Evolutionary conservation across 2,888 invertebrate genomes (phyloP).

Genomic region (Heliconius sara): DNA sequence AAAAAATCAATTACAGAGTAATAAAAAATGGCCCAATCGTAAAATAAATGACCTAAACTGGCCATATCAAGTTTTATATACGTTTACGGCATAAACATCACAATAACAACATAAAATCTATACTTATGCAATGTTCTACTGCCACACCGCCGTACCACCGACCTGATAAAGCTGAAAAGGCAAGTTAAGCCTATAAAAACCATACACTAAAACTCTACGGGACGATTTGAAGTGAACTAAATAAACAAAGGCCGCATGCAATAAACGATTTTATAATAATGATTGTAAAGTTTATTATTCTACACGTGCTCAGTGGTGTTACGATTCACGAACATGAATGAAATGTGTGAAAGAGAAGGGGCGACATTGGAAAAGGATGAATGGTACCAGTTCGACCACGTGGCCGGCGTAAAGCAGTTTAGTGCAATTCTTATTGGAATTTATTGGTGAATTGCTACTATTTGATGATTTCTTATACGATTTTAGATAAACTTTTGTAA

Average conservation of each 20-base stretch:
- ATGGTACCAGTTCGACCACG: slow-evolving; percentile 75
- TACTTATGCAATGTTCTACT: slow-evolving; percentile 83
- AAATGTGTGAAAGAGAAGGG: slow-evolving; percentile 69
- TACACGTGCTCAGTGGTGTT: slow-evolving; percentile 73
- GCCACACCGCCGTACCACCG: slow-evolving; percentile 81
- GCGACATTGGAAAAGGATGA: slow-evolving; percentile 63
- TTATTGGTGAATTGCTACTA: slow-evolving; percentile 41
- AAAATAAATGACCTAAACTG: slow-evolving; percentile 73
- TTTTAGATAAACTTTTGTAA: slow-evolving; percentile 1
- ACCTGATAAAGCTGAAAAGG: slow-evolving; percentile 85
- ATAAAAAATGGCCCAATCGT: slow-evolving; percentile 71
- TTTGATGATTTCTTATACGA: slow-evolving; percentile 39
- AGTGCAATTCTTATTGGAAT: slow-evolving; percentile 67
- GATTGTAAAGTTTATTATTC: slow-evolving; percentile 80
- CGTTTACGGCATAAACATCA: slow-evolving; percentile 81
- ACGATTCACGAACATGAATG: slow-evolving; percentile 78
- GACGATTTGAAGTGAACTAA: slow-evolving; percentile 77
- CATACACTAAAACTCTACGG: slow-evolving; percentile 80
- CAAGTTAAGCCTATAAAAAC: slow-evolving; percentile 84
- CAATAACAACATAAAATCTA: slow-evolving; percentile 83
- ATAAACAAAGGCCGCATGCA: slow-evolving; percentile 79
- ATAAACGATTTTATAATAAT: slow-evolving; percentile 81
- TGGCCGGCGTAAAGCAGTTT: slow-evolving; percentile 73
- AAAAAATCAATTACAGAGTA: slow-evolving; percentile 62
- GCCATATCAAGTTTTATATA: slow-evolving; percentile 79